A percentile compares a stretch with the other conserved stretches of the same genome.
phyloP scores from a whole-genome alignment of 2,888 invertebrate genomes.

The Drosophila kuntzei region DNA sequence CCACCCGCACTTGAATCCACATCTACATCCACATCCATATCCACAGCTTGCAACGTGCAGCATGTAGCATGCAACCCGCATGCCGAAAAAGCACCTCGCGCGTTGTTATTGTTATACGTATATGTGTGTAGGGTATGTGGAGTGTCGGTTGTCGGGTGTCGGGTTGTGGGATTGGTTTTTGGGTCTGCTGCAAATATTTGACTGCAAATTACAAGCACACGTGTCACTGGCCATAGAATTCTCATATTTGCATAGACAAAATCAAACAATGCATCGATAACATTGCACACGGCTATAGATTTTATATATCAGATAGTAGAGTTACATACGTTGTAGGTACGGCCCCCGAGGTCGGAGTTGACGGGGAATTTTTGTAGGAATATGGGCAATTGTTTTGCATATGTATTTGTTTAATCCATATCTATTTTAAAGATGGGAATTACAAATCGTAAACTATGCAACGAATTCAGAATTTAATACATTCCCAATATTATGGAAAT shows the following conservation, averaged over 20 bases:
- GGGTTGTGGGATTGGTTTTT: neutral
- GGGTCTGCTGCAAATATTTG: constrained; percentile 49
- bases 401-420: neutral
- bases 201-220: constrained; percentile 56
- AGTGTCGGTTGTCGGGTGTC: neutral
- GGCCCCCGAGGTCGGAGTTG: too few species aligned
- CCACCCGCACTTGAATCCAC: constrained; percentile 51
- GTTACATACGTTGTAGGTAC: too few species aligned
- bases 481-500: neutral
- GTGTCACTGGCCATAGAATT: constrained; percentile 23
- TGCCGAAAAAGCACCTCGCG: constrained; percentile 2
- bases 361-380: neutral
- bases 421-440: neutral
- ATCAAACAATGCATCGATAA: constrained; percentile 30
- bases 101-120: constrained; percentile 21
- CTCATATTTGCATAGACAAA: constrained; percentile 27
- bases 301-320: too few species aligned
- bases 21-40: constrained; percentile 1
- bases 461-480: neutral
- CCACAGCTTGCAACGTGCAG: constrained; percentile 8
- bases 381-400: constrained; percentile 11
- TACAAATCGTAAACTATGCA: neutral
- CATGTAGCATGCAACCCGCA: constrained; percentile 13
- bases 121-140: neutral
- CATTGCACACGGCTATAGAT: too few species aligned